phyloP scores from a whole-genome alignment of 2,113 vertebrate genomes.

The Bubo bubo region DNA sequence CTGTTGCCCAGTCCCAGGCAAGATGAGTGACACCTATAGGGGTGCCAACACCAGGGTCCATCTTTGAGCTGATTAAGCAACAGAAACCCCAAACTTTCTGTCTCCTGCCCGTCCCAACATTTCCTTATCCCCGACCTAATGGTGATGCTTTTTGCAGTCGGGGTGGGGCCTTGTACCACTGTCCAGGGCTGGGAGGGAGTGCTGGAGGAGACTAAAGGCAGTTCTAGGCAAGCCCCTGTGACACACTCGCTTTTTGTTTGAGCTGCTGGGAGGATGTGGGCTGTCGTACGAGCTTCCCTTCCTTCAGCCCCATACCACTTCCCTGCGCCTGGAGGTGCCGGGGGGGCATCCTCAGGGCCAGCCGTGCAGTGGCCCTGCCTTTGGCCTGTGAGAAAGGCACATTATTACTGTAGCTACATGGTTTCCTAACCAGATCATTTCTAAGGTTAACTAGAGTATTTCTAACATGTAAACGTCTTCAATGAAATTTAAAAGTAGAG shows the following conservation, averaged over 20 bases:
- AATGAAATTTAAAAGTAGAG: not conserved
- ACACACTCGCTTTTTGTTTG: not conserved
- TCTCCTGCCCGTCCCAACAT: not conserved
- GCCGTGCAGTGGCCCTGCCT: fast-evolving
- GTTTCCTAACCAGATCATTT: not conserved
- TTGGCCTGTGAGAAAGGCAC: not conserved
- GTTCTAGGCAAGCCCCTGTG: not conserved
- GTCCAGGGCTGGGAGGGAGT: not conserved
- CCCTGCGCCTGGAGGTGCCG: not conserved
- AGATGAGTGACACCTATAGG: fast-evolving
- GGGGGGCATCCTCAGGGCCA: not conserved
- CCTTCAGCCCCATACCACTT: fast-evolving
- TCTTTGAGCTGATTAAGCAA: not conserved
- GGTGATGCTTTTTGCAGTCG: not conserved
- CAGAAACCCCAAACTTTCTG: not conserved
- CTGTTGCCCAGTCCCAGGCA: not conserved
- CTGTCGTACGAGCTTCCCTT: not conserved
- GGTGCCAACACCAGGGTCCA: not conserved
- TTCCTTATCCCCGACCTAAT: not conserved
- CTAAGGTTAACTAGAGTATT: not conserved
- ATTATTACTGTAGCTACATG: not conserved
- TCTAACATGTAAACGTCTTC: not conserved
- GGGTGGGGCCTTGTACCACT: not conserved
- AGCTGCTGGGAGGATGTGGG: not conserved
- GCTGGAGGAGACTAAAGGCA: not conserved